Evolutionary conservation across 1,140 invertebrate genomes (phyloP).

Genomic region (Lanistes nyassanus): DNA sequence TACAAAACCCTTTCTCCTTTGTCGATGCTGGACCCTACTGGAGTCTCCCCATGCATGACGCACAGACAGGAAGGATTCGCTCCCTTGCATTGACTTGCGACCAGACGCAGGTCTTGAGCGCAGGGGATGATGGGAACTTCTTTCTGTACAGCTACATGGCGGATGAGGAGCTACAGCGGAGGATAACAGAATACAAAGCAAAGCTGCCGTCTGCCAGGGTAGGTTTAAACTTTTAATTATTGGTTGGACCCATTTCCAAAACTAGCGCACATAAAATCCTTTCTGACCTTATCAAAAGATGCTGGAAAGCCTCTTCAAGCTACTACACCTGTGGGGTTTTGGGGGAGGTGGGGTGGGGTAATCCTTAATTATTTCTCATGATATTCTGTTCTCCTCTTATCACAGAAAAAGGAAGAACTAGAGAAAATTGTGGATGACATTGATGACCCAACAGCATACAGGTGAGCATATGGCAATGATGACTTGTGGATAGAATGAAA

Average conservation of each 20-base stretch:
- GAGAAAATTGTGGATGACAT: constrained; percentile 69
- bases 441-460: constrained; percentile 70
- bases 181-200: constrained; percentile 57
- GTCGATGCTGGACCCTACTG: constrained; percentile 72
- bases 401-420: constrained; percentile 45
- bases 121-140: constrained; percentile 80
- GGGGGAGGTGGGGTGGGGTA: no score
- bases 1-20: constrained; percentile 48
- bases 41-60: constrained; percentile 81
- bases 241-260: no score
- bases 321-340: no score
- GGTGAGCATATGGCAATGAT: constrained; percentile 46
- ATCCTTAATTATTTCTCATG: no score
- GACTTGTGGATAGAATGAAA: no score
- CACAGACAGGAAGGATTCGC: constrained; percentile 77
- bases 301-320: no score
- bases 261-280: neutral
- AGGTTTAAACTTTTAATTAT: constrained; percentile 6
- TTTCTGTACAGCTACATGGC: constrained; percentile 77
- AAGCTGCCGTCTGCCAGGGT: constrained; percentile 62
- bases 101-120: constrained; percentile 47
- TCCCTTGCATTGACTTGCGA: constrained; percentile 76
- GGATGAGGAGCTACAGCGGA: constrained; percentile 56
- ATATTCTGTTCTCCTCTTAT: no score
- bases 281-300: neutral